Evolutionary conservation across 2,888 invertebrate species (phyloP).

Genomic region (Scaptomyza tumidula): DNA sequence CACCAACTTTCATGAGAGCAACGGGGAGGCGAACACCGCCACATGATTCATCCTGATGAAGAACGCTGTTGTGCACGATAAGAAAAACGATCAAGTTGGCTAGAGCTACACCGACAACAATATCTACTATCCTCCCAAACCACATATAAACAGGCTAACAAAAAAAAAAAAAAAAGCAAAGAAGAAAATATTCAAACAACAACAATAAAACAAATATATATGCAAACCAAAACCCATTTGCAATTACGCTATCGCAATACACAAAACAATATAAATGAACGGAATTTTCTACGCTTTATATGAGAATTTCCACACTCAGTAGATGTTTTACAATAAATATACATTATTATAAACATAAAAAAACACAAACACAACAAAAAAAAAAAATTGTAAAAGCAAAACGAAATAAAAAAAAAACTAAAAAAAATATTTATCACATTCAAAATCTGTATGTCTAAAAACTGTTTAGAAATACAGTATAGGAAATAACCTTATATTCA

Average conservation of each 20-base stretch:
- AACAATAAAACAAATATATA: constrained; percentile 2
- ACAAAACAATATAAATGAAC: constrained; percentile 21
- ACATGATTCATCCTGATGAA: constrained; percentile 83
- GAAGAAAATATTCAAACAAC: background rate
- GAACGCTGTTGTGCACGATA: constrained; percentile 71
- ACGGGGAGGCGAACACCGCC: constrained; percentile 87
- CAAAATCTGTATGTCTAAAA: constrained; percentile 64
- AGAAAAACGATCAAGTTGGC: constrained; percentile 54
- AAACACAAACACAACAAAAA: constrained; percentile 27
- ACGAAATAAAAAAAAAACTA: constrained; percentile 33
- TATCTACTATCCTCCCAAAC: constrained; percentile 15
- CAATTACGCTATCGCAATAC: constrained; percentile 40
- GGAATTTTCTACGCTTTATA: constrained; percentile 52
- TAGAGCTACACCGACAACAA: constrained; percentile 16
- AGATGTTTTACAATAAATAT: constrained; percentile 54
- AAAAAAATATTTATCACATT: constrained; percentile 45
- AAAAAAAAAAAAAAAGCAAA: too few relatives aligned
- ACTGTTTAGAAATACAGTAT: constrained; percentile 64
- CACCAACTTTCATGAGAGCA: constrained; percentile 90
- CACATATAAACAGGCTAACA: constrained; percentile 28
- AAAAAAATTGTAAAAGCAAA: constrained; percentile 45
- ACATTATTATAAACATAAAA: constrained; percentile 16
- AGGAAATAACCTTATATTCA: constrained; percentile 55
- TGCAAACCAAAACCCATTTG: constrained; percentile 16
- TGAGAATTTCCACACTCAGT: constrained; percentile 52